Base-by-base conservation (phyloP, 2,797 vertebrate species). In the Vireo griseus region DNA sequence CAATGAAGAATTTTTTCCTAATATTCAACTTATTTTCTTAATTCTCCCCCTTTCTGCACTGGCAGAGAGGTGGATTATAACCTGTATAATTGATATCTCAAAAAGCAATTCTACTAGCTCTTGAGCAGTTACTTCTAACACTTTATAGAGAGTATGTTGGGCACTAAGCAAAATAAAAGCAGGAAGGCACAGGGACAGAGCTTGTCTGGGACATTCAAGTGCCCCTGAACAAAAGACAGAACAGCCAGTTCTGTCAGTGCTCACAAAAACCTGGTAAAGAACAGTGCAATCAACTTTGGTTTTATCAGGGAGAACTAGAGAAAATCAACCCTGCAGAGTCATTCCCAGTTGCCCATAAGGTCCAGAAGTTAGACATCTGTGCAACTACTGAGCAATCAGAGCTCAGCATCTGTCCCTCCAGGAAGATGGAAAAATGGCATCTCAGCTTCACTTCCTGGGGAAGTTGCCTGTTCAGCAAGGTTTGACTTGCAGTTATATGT, bases 61-160 rank as follows among this genome's bases (percentile, higher is more conserved):
- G 39, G 9, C 26, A 73, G 2, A 40, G 45, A 65, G 6, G 13
- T 8, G 54, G 7, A 40, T n/a, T 69, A 68, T 15, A 39, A 21
- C 5, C 24, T 29, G 3, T 26, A 8, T 4, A 65, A 29, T 1
- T 5, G 1, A 59, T 14, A 24, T 1, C 6, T 48, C 6, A 9
- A 66, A 58, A 89, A 63, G 25, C 44, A 58, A 35, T 44, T 42
- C 5, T 61, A 39, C 6, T 33, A 86, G 22, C 3, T 84, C 8
- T 44, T 92, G 10, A 65, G 24, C 2, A 6, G 11, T 31, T 90
- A 54, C 54, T 86, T 65, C 10, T 12, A 11, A 54, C 1, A 10
- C 3, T 75, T 83, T 12, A 33, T 24, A 47, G 3, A 52, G 15
- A 63, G 2, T 8, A 6, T 17, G 2, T 11, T 61, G 31, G 13